phyloP scores from a whole-genome alignment of 2,113 vertebrate genomes.

The Mystacornis crossleyi region DNA sequence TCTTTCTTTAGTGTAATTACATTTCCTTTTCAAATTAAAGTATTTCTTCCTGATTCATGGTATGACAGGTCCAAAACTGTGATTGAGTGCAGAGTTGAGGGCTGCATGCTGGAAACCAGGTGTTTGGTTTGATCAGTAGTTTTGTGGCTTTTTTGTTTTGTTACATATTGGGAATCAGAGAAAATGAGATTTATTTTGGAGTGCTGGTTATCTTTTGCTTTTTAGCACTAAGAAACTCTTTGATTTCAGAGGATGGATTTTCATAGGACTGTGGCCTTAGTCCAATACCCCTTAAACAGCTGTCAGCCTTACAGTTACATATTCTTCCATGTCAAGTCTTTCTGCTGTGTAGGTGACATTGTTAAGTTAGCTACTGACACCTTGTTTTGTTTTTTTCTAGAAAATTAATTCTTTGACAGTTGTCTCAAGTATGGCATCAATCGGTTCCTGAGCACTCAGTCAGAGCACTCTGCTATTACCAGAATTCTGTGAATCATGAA shows the following conservation, averaged over 20 bases:
- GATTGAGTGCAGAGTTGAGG: not conserved
- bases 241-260: not conserved
- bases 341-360: not conserved
- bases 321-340: not conserved
- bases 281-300: not conserved
- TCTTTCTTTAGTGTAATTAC: constrained; percentile 6
- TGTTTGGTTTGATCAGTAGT: not conserved
- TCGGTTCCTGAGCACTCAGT: not conserved
- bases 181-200: not conserved
- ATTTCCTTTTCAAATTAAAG: constrained; percentile 25
- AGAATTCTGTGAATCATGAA: not conserved
- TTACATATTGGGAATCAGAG: not conserved
- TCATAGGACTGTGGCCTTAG: not conserved
- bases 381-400: not conserved
- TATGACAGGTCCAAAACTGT: not conserved
- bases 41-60: not conserved
- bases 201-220: not conserved
- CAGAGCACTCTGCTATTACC: not conserved
- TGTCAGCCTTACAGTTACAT: not conserved
- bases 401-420: not conserved
- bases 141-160: not conserved
- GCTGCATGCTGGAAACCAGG: not conserved
- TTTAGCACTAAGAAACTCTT: not conserved
- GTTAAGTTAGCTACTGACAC: not conserved
- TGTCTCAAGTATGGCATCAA: accelerated